Evolutionary conservation across 1,140 invertebrate genomes (phyloP).

Genomic region (Diabrotica undecimpunctata): DNA sequence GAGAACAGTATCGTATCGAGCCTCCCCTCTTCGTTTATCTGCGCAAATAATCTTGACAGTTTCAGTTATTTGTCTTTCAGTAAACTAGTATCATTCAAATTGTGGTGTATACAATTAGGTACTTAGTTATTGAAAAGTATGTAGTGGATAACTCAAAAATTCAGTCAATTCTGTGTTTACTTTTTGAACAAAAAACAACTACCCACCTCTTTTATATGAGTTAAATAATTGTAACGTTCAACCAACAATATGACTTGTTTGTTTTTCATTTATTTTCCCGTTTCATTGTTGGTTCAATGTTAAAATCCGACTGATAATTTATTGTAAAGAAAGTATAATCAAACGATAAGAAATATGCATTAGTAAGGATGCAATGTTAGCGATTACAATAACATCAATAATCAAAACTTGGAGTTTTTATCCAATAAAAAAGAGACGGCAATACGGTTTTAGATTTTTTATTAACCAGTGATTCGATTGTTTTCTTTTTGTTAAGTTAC

Average conservation of each 20-base stretch:
- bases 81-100: no score
- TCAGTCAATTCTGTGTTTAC: no score
- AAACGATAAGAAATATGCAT: slow-evolving; percentile 16
- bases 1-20: no score
- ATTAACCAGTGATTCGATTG: slow-evolving; percentile 14
- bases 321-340: slow-evolving; percentile 7
- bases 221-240: slow-evolving; percentile 19
- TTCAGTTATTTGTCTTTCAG: no score
- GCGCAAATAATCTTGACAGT: no score
- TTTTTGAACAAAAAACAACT: no score
- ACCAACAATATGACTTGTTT: slow-evolving; percentile 14
- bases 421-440: slow-evolving; percentile 10
- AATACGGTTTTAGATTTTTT: slow-evolving; percentile 14
- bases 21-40: no score
- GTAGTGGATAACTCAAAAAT: no score
- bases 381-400: slow-evolving; percentile 15
- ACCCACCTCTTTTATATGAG: no score
- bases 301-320: slow-evolving; percentile 21
- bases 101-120: no score
- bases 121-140: no score
- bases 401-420: slow-evolving; percentile 20
- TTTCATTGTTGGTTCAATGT: slow-evolving; percentile 19
- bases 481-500: slow-evolving; percentile 16
- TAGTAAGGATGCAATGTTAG: slow-evolving; percentile 20
- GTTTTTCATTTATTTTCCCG: slow-evolving; percentile 14